These are phyloP conservation scores for Eupleurogrammus muticus DNA, from an alignment of 2,797 vertebrate species.

Conservation along the genomic window DNA sequence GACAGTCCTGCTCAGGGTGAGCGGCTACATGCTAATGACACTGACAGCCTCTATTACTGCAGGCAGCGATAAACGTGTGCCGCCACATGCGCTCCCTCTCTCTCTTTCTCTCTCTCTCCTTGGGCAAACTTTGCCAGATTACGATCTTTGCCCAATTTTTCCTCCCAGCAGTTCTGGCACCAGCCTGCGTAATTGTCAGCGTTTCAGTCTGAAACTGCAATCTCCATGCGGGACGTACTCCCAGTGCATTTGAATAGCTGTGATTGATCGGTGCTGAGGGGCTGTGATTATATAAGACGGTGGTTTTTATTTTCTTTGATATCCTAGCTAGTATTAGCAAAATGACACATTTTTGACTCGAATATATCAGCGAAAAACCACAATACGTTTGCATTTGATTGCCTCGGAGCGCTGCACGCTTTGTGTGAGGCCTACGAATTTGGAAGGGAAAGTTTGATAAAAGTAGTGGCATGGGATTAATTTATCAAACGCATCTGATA, in stretches of 20 bases:
- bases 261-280: constrained; percentile 65
- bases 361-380: constrained; percentile 56
- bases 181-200: constrained; percentile 31
- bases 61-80: constrained; percentile 43
- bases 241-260: constrained; percentile 67
- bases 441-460: constrained; percentile 15
- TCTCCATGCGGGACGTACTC: constrained; percentile 64
- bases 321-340: constrained; percentile 55
- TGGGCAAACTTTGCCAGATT: constrained; percentile 45
- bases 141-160: constrained; percentile 35
- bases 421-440: constrained; percentile 61
- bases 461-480: constrained; percentile 41
- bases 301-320: constrained; percentile 68
- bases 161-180: constrained; percentile 55
- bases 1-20: constrained; percentile 42
- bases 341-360: constrained; percentile 77
- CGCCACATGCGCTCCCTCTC: constrained; percentile 39
- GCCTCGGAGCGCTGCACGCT: constrained; percentile 47
- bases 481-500: constrained; percentile 61
- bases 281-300: constrained; percentile 61
- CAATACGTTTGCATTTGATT: constrained; percentile 54
- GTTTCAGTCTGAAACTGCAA: constrained; percentile 59
- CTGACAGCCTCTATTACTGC: constrained; percentile 27
- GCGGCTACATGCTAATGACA: constrained; percentile 60
- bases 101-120: too few species aligned